A percentile compares a stretch with the other conserved stretches of the same genome.
Conservation (phyloP, 2,113 vertebrate genomes). For the Leptocoma aspasia region DNA sequence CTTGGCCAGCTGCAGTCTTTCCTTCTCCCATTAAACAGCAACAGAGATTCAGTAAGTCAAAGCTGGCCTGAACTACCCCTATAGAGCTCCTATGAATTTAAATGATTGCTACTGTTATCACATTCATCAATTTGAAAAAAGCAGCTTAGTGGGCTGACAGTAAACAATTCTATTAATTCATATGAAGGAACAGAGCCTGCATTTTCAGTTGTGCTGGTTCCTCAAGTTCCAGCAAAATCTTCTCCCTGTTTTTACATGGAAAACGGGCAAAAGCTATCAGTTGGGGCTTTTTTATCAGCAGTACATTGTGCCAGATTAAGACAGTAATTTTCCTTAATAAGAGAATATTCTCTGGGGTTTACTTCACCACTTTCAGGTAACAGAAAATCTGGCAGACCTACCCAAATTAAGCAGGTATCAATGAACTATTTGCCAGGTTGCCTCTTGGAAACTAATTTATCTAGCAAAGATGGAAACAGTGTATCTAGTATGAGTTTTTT, state of each 20-base stretch:
- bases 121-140: slow-evolving; percentile 8
- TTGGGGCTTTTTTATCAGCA: neutral
- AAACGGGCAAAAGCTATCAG: neutral
- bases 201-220: neutral
- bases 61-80: slow-evolving; percentile 2
- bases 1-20: slow-evolving; percentile 26
- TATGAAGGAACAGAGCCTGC: slow-evolving; percentile 27
- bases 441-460: neutral
- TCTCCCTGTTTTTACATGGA: neutral
- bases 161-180: slow-evolving; percentile 44
- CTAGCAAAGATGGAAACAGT: neutral
- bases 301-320: neutral
- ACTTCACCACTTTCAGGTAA: neutral
- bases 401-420: neutral
- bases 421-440: neutral
- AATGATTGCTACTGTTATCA: slow-evolving; percentile 41
- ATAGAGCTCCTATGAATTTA: slow-evolving; percentile 23
- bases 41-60: slow-evolving; percentile 29
- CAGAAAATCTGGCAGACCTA: neutral
- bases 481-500: neutral
- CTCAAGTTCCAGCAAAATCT: slow-evolving; percentile 6
- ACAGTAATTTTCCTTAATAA: neutral
- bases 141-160: neutral
- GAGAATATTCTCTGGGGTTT: neutral
- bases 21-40: slow-evolving; percentile 4